phyloP scores from a whole-genome alignment of 1,140 invertebrate genomes.

The Lithobius niger region DNA sequence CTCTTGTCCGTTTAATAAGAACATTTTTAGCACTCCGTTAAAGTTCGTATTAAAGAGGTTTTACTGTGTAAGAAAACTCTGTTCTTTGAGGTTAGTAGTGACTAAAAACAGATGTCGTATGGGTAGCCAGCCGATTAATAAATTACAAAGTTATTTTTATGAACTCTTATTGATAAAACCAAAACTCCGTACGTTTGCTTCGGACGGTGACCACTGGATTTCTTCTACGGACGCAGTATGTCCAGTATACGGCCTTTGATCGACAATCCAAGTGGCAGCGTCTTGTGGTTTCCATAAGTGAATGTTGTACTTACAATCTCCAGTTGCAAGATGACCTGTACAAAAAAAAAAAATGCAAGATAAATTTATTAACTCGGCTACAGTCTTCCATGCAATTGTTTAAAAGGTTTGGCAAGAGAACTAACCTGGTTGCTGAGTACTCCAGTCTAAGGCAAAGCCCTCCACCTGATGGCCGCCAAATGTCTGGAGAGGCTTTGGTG shows the following conservation, averaged over 20 bases:
- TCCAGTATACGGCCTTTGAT: slow-evolving; percentile 69
- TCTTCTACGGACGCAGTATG: slow-evolving; percentile 94
- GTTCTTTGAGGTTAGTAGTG: too few relatives aligned
- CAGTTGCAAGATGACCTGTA: slow-evolving; percentile 61
- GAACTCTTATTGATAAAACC: too few relatives aligned
- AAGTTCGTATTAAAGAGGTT: too few relatives aligned
- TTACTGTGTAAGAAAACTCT: too few relatives aligned
- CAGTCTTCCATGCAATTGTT: too few relatives aligned
- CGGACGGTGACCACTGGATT: slow-evolving; percentile 96
- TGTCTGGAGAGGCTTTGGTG: slow-evolving; percentile 56
- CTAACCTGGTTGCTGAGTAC: slow-evolving; percentile 57
- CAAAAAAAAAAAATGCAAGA: slow-evolving; percentile 8
- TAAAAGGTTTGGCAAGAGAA: too few relatives aligned
- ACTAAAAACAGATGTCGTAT: too few relatives aligned
- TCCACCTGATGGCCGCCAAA: slow-evolving; percentile 84
- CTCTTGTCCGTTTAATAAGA: too few relatives aligned
- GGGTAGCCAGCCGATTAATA: too few relatives aligned
- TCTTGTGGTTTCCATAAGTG: slow-evolving; percentile 79
- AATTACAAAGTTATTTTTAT: too few relatives aligned
- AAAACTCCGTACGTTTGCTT: slow-evolving; percentile 64
- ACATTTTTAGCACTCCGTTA: too few relatives aligned
- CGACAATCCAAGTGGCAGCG: slow-evolving; percentile 65
- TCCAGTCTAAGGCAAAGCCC: slow-evolving; percentile 94
- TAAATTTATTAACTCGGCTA: too few relatives aligned
- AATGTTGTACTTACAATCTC: slow-evolving; percentile 80